These are phyloP conservation scores for Hydrophis major DNA, from an alignment of 2,797 vertebrate species.

Conservation along the genomic window DNA sequence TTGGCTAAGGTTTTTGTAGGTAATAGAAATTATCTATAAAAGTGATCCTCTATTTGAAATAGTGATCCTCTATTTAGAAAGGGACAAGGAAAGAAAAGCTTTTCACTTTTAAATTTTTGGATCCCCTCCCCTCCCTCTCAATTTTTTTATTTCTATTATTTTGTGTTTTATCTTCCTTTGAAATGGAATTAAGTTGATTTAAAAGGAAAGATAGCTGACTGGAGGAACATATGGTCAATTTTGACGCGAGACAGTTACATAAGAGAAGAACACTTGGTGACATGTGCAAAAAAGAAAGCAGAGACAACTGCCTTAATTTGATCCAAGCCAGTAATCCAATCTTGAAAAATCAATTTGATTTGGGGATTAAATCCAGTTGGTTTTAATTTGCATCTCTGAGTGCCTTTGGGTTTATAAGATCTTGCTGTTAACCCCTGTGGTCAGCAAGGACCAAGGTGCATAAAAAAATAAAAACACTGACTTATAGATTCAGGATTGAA, in stretches of 20 bases:
- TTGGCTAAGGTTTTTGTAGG: neutral
- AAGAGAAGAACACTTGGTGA: neutral
- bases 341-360: neutral
- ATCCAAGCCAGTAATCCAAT: neutral
- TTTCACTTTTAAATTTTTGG: neutral
- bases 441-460: neutral
- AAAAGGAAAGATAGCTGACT: neutral
- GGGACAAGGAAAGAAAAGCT: neutral
- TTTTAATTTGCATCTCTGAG: neutral
- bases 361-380: neutral
- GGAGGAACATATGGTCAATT: neutral
- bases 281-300: neutral
- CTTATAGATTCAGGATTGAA: neutral
- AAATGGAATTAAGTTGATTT: neutral
- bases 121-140: neutral
- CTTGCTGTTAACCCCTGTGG: neutral
- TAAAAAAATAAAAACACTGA: neutral
- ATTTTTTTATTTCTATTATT: neutral
- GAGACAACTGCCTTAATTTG: neutral
- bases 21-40: neutral
- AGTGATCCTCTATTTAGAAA: neutral
- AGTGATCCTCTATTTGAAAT: no score
- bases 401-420: neutral
- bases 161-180: neutral
- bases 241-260: neutral